Conservation (phyloP, 2,113 vertebrate species). For the Oreotrochilus melanogaster region DNA sequence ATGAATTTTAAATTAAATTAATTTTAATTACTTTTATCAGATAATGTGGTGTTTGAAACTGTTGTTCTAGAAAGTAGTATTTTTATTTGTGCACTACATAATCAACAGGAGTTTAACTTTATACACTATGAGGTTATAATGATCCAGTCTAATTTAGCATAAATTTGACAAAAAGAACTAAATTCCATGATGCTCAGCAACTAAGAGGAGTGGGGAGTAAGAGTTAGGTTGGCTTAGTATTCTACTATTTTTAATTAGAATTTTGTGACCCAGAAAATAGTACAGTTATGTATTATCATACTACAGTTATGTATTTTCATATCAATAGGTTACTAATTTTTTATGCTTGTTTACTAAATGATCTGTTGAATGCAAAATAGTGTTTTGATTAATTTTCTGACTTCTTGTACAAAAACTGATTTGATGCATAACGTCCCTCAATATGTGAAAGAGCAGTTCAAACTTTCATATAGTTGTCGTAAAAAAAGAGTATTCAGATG, state of each 20-base stretch:
- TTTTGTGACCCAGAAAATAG: constrained; percentile 29
- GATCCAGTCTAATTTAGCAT: neutral
- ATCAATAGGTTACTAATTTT: constrained; percentile 55
- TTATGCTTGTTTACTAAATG: constrained; percentile 44
- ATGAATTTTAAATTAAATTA: neutral
- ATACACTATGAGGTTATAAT: neutral
- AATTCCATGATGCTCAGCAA: neutral
- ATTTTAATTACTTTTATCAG: neutral
- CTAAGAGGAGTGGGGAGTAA: neutral
- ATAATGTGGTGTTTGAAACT: neutral
- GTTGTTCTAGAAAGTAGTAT: neutral
- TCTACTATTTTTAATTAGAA: constrained; percentile 37
- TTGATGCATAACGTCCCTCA: neutral
- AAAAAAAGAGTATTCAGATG: neutral
- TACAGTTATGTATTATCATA: constrained; percentile 3
- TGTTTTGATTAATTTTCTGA: constrained; percentile 21
- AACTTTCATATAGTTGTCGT: neutral
- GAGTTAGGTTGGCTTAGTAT: neutral
- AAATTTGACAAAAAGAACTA: neutral
- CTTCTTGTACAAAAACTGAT: constrained; percentile 13
- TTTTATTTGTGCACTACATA: neutral
- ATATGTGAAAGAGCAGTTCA: neutral
- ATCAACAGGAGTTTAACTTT: neutral
- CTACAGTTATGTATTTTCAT: neutral
- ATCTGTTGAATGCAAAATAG: constrained; percentile 25